Evolutionary conservation across 2,113 vertebrate genomes (phyloP).

Genomic region (Xenopus borealis): DNA sequence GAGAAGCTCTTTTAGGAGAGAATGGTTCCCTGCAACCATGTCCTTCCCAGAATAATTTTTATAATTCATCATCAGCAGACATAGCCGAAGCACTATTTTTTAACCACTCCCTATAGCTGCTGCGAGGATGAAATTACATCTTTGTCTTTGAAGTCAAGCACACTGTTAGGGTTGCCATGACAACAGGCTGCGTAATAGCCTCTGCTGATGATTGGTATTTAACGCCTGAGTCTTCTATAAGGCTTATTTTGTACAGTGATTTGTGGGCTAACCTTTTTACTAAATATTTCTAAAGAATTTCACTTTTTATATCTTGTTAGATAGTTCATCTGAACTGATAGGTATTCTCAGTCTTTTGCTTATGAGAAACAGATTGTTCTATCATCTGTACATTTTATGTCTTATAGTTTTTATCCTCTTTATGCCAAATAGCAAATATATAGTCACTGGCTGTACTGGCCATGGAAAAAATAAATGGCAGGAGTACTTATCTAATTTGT

Average conservation of each 20-base stretch:
- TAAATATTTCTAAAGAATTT: too few relatives aligned
- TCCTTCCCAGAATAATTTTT: conserved; percentile 75
- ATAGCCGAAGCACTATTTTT: conserved; percentile 63
- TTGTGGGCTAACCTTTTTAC: too few relatives aligned
- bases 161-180: conserved; percentile 85
- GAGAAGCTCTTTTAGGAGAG: background rate
- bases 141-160: conserved; percentile 88
- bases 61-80: conserved; percentile 76
- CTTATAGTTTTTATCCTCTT: too few relatives aligned
- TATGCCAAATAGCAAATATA: too few relatives aligned
- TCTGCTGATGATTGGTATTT: conserved; percentile 69
- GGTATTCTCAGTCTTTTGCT: too few relatives aligned
- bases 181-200: conserved; percentile 78
- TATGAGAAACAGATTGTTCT: too few relatives aligned
- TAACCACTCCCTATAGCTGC: conserved; percentile 93
- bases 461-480: too few relatives aligned
- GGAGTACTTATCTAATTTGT: too few relatives aligned
- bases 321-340: too few relatives aligned
- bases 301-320: too few relatives aligned
- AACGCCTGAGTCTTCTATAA: conserved; percentile 61
- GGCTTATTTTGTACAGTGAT: conserved; percentile 52
- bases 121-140: conserved; percentile 94
- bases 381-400: too few relatives aligned
- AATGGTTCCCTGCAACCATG: conserved; percentile 57
- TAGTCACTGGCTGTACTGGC: too few relatives aligned